These are phyloP conservation scores for Garrulus glandarius DNA, from an alignment of 2,797 vertebrate genomes.

Conservation along the genomic window DNA sequence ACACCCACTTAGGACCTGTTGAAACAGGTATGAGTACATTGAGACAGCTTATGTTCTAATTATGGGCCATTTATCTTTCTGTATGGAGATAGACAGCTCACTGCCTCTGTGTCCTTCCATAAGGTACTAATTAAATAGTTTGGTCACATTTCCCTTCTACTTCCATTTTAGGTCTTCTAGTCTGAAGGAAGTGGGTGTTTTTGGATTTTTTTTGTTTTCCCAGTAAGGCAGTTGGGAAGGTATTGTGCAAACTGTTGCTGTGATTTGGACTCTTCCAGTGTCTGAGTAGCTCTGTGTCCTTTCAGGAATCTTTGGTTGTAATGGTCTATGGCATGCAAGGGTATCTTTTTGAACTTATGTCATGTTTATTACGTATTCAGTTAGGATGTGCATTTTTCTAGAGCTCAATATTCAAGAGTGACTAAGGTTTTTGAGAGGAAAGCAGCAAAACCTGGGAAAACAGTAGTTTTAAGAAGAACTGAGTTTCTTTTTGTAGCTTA, in stretches of 20 bases:
- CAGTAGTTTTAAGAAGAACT: not conserved
- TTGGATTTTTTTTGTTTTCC: not conserved
- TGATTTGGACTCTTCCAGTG: not conserved
- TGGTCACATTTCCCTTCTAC: not conserved
- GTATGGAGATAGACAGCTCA: not conserved
- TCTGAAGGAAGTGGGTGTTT: not conserved
- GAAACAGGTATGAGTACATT: not conserved
- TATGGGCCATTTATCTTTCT: not conserved
- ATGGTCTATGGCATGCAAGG: not conserved
- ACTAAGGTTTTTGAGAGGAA: not conserved
- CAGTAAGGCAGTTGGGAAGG: not conserved
- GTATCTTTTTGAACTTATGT: not conserved
- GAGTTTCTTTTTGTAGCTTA: not conserved
- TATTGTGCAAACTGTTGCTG: not conserved
- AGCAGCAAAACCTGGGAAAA: not conserved
- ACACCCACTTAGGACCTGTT: slow-evolving; percentile 11
- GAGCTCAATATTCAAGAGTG: not conserved
- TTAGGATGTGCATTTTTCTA: not conserved
- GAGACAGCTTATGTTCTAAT: not conserved
- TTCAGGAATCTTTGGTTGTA: not conserved
- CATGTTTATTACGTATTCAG: not conserved
- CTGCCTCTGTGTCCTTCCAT: not conserved
- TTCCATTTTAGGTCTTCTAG: not conserved
- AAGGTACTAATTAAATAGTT: not conserved
- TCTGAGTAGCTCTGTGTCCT: not conserved